Base-by-base conservation (phyloP, 2,888 invertebrate genomes). In the Baccha elongata region DNA sequence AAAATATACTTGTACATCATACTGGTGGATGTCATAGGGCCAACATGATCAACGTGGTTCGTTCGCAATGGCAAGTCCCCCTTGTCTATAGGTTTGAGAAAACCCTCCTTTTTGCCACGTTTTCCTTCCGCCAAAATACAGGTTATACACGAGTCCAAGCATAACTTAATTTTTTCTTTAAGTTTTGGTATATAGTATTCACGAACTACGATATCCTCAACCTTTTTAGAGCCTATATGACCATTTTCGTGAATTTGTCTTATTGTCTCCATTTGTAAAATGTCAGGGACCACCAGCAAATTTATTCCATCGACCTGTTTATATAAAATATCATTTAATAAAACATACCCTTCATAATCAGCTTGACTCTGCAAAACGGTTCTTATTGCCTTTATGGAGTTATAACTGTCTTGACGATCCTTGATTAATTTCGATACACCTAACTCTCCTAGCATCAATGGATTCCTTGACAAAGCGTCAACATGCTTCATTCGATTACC, bases 61-160 rank as follows among this genome's bases (percentile, higher is more conserved):
- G 32, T 32, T 4, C 2, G 10, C 32, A 32, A 32, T 32, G 10
- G 32, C 8, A 10, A 32, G 10, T 2, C 32, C 32, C 52, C 52
- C 10, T 53, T 53, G 4, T 53, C 19, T 17, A 11, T 11, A 35
- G 19, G 19, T 11, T 35, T 15, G 15, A 35, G 35, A 11, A 53
- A 35, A 3, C 53, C 35, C n/a, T 35, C 35, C 19, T 32, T 53
- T 35, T 53, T n/a, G n/a, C n/a, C n/a, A n/a, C n/a, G n/a, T n/a
- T n/a, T n/a, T n/a, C 35, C 19, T 53, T 53, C 53, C 19, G 35
- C 35, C 19, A 37, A 26, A n/a, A 53, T 53, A 7, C 35, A 53
- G 17, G 53, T 32, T 32, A 32, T 32, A 32, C 32, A 32, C 32
- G 11, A 32, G 32, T 32, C 32, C 32, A 32, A 32, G 8, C 2